Percentiles rank a stretch among this genome's conserved stretches.
These are phyloP conservation scores for Danionella cerebrum DNA, from an alignment of 2,113 vertebrate genomes.

Conservation along the genomic window DNA sequence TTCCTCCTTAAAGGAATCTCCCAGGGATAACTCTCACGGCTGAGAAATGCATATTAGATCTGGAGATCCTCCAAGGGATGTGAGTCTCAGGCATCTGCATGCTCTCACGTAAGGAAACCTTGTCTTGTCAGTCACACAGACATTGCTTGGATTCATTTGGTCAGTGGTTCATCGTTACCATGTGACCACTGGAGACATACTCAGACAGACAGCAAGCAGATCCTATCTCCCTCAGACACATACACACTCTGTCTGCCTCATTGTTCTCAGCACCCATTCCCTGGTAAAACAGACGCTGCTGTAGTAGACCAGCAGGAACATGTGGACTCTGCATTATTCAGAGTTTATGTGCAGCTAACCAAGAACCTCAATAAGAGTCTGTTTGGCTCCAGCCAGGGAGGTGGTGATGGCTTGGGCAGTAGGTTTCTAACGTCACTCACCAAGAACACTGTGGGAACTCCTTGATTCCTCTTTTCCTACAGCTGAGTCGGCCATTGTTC, in stretches of 20 bases:
- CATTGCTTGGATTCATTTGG: not conserved
- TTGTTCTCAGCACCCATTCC: not conserved
- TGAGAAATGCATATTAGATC: not conserved
- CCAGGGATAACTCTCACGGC: not conserved
- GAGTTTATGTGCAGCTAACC: slow-evolving; percentile 25
- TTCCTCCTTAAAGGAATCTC: not conserved
- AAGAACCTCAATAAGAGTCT: slow-evolving; percentile 35
- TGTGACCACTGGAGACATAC: not conserved
- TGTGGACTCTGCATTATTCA: slow-evolving; percentile 6
- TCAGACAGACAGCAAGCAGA: not conserved
- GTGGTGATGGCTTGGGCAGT: slow-evolving; percentile 36
- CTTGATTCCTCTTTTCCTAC: not conserved
- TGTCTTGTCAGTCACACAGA: not conserved
- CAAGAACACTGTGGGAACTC: slow-evolving; percentile 9
- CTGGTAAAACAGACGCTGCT: not conserved
- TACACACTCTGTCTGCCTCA: not conserved
- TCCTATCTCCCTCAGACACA: not conserved
- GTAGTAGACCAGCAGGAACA: slow-evolving; percentile 18
- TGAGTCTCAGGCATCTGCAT: not conserved
- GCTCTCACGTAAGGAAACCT: not conserved
- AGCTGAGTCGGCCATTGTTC: slow-evolving; percentile 1
- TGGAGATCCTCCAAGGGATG: not conserved
- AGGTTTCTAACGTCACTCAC: not conserved
- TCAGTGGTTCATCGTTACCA: not conserved
- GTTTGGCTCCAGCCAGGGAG: slow-evolving; percentile 32